phyloP scores from a whole-genome alignment of 2,888 invertebrate genomes.

The Aleiodes leptofemur region DNA sequence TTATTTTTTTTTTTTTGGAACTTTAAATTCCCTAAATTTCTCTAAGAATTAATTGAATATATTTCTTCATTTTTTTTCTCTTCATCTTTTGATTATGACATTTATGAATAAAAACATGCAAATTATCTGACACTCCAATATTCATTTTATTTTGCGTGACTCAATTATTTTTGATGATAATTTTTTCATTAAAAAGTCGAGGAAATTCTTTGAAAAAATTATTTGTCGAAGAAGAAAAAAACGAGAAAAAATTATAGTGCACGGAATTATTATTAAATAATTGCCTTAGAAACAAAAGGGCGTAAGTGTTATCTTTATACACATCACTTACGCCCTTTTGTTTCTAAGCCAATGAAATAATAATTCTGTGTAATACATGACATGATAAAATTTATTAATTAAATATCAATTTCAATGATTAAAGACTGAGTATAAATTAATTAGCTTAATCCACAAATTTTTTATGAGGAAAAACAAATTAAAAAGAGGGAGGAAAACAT shows the following conservation, averaged over 20 bases:
- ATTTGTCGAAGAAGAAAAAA: too few species aligned
- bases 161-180: background rate
- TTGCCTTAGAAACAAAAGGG: too few species aligned
- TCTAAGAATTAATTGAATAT: constrained; percentile 25
- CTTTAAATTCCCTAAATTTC: constrained; percentile 11
- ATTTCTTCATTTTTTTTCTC: background rate
- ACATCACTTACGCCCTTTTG: too few species aligned
- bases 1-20: constrained; percentile 15
- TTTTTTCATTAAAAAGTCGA: background rate
- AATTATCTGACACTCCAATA: constrained; percentile 6
- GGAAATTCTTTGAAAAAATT: too few species aligned
- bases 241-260: too few species aligned
- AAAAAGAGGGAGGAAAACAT: background rate
- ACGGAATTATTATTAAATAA: too few species aligned
- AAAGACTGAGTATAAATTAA: background rate
- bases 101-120: constrained; percentile 20
- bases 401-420: constrained; percentile 26
- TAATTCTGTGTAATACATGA: background rate
- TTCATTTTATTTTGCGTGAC: background rate
- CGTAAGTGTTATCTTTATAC: too few species aligned
- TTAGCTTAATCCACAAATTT: too few species aligned
- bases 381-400: background rate
- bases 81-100: constrained; percentile 26
- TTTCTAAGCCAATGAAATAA: background rate
- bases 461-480: background rate